Evolutionary conservation across 2,888 invertebrate species (phyloP).

Genomic region (Cremastinae sp.): DNA sequence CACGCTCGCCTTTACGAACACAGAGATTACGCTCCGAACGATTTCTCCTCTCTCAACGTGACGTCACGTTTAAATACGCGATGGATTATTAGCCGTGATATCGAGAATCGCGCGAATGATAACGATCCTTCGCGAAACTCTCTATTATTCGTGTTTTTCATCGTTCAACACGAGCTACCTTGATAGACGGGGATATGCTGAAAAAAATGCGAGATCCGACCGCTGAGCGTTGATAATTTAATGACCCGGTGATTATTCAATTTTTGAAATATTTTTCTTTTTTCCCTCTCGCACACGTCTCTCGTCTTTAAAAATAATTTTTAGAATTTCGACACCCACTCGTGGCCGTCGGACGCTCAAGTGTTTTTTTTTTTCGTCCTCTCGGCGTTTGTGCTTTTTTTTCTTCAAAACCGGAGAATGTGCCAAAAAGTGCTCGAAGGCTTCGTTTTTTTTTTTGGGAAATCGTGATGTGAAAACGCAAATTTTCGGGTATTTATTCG

Average conservation of each 20-base stretch:
- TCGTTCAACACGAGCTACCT: constrained; percentile 18
- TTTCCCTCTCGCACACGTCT: constrained; percentile 2
- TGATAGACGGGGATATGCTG: background rate
- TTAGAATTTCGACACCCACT: background rate
- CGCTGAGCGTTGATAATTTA: background rate
- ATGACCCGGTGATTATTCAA: background rate
- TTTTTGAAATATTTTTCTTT: background rate
- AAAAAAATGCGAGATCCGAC: background rate
- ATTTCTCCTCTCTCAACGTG: constrained; percentile 47
- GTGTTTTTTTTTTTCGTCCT: background rate
- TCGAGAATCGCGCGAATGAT: constrained; percentile 52
- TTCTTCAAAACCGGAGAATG: background rate
- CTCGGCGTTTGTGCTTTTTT: background rate
- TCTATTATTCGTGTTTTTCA: constrained; percentile 31
- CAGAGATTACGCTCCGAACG: constrained; percentile 13
- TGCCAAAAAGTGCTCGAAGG: background rate
- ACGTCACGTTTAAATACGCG: constrained; percentile 59
- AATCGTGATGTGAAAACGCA: background rate
- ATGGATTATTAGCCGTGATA: constrained; percentile 55
- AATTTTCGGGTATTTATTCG: constrained; percentile 20
- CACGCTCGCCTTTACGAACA: constrained; percentile 25
- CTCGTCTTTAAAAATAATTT: constrained; percentile 4
- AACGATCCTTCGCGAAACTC: constrained; percentile 37
- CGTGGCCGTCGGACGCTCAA: constrained; percentile 13
- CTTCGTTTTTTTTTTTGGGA: too few relatives aligned